phyloP scores from a whole-genome alignment of 1,140 invertebrate species.

The Schlechtendalia chinensis region DNA sequence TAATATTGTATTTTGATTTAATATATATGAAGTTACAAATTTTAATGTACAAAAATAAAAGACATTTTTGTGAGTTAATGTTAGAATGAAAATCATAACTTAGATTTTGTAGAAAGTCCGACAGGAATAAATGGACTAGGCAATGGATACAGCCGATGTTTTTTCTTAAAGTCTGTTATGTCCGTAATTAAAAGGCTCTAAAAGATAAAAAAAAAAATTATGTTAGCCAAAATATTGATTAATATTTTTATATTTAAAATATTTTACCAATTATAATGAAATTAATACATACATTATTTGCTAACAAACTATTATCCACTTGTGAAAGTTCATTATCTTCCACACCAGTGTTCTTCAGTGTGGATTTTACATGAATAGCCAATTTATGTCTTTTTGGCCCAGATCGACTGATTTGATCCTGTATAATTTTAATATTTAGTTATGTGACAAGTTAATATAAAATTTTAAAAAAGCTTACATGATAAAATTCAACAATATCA shows the following conservation, averaged over 20 bases:
- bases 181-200: constrained; percentile 62
- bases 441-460: background rate
- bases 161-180: constrained; percentile 67
- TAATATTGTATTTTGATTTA: background rate
- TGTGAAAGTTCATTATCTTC: background rate
- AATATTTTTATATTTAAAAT: background rate
- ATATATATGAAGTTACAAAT: background rate
- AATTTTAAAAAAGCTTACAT: constrained; percentile 59
- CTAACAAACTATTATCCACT: background rate
- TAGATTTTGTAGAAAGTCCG: constrained; percentile 61
- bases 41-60: constrained; percentile 27
- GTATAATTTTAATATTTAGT: constrained; percentile 10
- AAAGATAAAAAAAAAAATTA: constrained; percentile 53
- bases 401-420: constrained; percentile 56
- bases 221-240: background rate
- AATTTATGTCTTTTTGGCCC: constrained; percentile 64
- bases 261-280: background rate
- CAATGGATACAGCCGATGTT: constrained; percentile 66
- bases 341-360: constrained; percentile 8
- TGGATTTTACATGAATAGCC: constrained; percentile 71
- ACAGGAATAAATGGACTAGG: constrained; percentile 65
- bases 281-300: constrained; percentile 23
- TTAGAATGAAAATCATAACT: constrained; percentile 56
- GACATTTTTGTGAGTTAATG: constrained; percentile 29
- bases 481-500: constrained; percentile 79